phyloP scores from a whole-genome alignment of 2,797 vertebrate species.

The Enteromius treurensis region DNA sequence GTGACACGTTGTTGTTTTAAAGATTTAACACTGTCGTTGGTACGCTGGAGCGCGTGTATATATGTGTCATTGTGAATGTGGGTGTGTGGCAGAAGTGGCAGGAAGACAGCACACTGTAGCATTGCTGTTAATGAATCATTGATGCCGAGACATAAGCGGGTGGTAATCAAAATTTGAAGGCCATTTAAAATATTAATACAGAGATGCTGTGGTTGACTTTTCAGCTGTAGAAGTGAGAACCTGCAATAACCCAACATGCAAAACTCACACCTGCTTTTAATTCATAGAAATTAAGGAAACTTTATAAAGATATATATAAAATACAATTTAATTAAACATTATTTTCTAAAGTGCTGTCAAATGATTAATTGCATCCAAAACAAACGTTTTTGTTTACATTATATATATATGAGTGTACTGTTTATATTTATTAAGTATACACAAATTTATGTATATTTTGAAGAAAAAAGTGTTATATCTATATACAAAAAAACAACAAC shows the following conservation, averaged over 20 bases:
- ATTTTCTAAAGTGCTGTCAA: background rate
- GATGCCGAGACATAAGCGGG: constrained; percentile 69
- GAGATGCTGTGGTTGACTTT: constrained; percentile 70
- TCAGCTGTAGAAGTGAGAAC: constrained; percentile 51
- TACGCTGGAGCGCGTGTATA: constrained; percentile 19
- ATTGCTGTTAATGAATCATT: constrained; percentile 68
- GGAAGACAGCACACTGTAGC: constrained; percentile 67
- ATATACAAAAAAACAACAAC: no score
- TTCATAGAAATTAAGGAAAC: background rate
- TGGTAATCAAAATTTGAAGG: constrained; percentile 72
- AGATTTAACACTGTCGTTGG: background rate
- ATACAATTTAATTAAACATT: no score
- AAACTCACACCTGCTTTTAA: constrained; percentile 31
- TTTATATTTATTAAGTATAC: no score
- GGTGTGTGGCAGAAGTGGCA: constrained; percentile 65
- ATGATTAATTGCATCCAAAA: no score
- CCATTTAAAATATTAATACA: constrained; percentile 83
- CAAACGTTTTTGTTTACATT: background rate
- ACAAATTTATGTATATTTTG: no score
- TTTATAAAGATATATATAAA: background rate
- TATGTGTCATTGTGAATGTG: constrained; percentile 62
- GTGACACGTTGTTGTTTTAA: constrained; percentile 27
- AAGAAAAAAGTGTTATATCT: no score
- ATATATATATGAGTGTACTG: no score
- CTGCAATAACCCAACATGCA: constrained; percentile 24